Base-by-base conservation (phyloP, 2,113 vertebrate species). In the Tragelaphus imberbis region DNA sequence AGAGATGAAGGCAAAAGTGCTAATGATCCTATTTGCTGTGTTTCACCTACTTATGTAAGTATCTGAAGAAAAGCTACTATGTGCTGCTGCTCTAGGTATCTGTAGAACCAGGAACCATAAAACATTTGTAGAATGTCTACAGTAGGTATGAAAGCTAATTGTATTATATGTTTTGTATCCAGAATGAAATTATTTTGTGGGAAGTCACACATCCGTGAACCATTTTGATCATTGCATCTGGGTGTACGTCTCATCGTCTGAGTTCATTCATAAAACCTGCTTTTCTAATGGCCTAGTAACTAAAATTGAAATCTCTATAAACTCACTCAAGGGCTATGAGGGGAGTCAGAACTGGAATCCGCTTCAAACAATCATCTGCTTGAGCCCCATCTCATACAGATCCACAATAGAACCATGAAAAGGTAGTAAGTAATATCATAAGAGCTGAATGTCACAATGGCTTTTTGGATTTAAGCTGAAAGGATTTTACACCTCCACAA, bases 101-200 rank as follows among this genome's bases (percentile, higher is more conserved):
- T 88, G 17, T 28, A 10, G 51, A 85, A 94, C 2, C 4, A 95
- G 30, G 1, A 97, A 88, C 21, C 82, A 5, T 30, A 96, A 85
- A 94, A 51, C 75, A 94, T 58, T 59, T 79, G 56, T 82, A n/a
- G 21, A 55, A 59, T 95, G 44, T 82, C 40, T 91, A 16, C 23
- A 53, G 3, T 53, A 91, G 86, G 87, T 93, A 58, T 93, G 30
- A 11, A 87, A 93, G 11, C 2, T 94, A 97, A 95, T 88, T 9
- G n/a, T 63, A 10, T 82, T 91, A 84, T 40, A 82, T 59, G 28
- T 91, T 49, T 82, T 90, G 51, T 63, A 91, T 33, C 9, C 5
- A 71, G 30, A 84, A 90, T 81, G 27, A 90, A 88, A 85, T 95
- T 92, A 56, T 95, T 90, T 59, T 55, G 61, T 84, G 58, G 96